phyloP scores from a whole-genome alignment of 2,113 vertebrate genomes.

The Thinocorus orbignyianus region DNA sequence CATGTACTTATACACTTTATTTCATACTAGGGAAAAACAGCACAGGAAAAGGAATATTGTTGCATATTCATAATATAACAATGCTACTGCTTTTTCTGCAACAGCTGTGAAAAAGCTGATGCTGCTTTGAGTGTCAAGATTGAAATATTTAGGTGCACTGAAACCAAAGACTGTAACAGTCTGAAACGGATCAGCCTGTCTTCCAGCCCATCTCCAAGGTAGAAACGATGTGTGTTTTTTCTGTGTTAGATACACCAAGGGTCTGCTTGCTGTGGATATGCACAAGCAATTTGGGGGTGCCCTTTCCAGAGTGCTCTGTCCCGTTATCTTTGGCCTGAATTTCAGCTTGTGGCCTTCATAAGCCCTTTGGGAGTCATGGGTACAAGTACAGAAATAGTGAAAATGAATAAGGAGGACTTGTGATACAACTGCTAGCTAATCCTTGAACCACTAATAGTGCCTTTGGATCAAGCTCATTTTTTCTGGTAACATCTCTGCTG shows the following conservation, averaged over 20 bases:
- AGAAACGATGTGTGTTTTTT: not conserved
- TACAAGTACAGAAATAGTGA: not conserved
- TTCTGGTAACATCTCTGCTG: slow-evolving; percentile 54
- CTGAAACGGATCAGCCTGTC: not conserved
- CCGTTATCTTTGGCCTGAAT: not conserved
- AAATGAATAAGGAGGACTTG: not conserved
- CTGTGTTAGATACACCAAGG: not conserved
- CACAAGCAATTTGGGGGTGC: not conserved
- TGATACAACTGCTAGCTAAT: not conserved
- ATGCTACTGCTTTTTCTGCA: not conserved
- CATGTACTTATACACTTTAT: not conserved
- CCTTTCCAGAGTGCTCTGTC: not conserved
- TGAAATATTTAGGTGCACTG: not conserved
- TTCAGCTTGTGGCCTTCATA: not conserved
- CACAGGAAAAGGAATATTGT: not conserved
- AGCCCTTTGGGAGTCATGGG: not conserved
- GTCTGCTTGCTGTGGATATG: not conserved
- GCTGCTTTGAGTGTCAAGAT: not conserved
- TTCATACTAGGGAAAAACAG: not conserved
- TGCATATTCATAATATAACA: not conserved
- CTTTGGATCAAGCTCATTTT: slow-evolving; percentile 16
- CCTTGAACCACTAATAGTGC: not conserved
- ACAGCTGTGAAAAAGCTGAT: not conserved
- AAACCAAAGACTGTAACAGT: not conserved
- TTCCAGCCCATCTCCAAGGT: not conserved